A percentile compares a stretch with the other conserved stretches of the same genome.
Conservation (phyloP, 1,140 invertebrate genomes). For the Dufourea novaeangliae region DNA sequence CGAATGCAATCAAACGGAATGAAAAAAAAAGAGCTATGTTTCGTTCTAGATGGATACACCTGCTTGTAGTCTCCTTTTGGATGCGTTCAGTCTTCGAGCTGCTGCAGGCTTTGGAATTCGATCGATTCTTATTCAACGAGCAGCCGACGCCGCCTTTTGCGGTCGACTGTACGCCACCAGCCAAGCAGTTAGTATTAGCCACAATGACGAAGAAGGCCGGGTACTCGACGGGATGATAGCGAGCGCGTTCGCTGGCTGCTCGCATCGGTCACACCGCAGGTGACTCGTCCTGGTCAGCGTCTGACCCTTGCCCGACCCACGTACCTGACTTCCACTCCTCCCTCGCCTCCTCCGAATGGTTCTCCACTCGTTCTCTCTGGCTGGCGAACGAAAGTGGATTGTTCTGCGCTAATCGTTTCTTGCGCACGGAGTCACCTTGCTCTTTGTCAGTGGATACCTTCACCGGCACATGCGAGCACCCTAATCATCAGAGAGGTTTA, state of each 20-base stretch:
- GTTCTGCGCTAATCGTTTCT: slow-evolving; percentile 66
- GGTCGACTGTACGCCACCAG: slow-evolving; percentile 51
- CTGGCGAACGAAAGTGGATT: slow-evolving; percentile 41
- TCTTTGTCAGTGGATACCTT: slow-evolving; percentile 51
- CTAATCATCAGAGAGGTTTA: neutral
- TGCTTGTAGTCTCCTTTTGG: too few species aligned
- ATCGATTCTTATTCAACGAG: too few species aligned
- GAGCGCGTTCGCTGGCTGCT: slow-evolving; percentile 64
- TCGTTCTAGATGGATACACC: too few species aligned
- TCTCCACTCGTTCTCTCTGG: slow-evolving; percentile 11
- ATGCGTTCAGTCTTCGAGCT: too few species aligned
- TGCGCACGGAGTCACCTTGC: slow-evolving; percentile 61
- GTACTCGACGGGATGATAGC: slow-evolving; percentile 65
- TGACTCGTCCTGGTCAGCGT: slow-evolving; percentile 59
- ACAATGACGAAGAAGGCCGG: slow-evolving; percentile 68
- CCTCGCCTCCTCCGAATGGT: slow-evolving; percentile 23
- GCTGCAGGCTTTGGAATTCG: too few species aligned
- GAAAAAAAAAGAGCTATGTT: too few species aligned
- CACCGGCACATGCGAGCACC: neutral
- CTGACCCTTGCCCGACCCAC: slow-evolving; percentile 65
- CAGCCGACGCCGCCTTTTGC: slow-evolving; percentile 15
- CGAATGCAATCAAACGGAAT: too few species aligned
- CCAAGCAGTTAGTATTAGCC: slow-evolving; percentile 67
- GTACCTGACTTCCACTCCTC: slow-evolving; percentile 65
- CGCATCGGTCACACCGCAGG: slow-evolving; percentile 67